Base-by-base conservation (phyloP, 2,797 vertebrate genomes). In the Poecilia gillii region DNA sequence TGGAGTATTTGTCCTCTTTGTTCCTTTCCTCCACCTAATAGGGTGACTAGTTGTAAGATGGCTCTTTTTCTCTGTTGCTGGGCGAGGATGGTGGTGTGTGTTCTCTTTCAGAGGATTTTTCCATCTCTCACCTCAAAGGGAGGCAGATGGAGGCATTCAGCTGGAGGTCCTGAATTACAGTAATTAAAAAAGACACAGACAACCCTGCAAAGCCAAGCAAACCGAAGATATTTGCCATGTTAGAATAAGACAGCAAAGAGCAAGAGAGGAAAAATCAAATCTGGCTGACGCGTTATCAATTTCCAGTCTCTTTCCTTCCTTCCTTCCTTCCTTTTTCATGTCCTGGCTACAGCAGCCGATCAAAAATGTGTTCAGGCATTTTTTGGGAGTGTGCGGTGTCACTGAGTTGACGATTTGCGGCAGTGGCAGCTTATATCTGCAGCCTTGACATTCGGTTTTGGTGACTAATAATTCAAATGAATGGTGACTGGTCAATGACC, bases 121-220 rank as follows among this genome's bases (percentile, higher is more conserved):
- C 43, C 57, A 73, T 84, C 77, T 84, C 73, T 91, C 79, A 87
- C 84, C 87, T 89, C 86, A 70, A 72, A 91, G 80, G 81, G 81
- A 77, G 83, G 76, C 92, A 92, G 91, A 94, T 90, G 89, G 90
- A 89, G 73, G 79, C 80, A 2, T 90, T 84, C 86, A 78, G 90
- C 71, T 31, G 90, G 90, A 45, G 83, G 91, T 86, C 81, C 80
- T 81, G 84, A 86, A 88, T 92, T 87, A 87, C 77, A 83, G 85
- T 87, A 88, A 93, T 93, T 92, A 93, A 89, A 93, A 75, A 87
- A 84, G 86, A 87, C 84, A 87, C 82, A 81, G 89, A 85, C 81
- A 39, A 73, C 71, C 82, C 73, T 55, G 81, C 47, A 85, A 83
- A 72, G 68, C 64, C 73, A 62, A 64, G 39, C 70, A 73, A 47